Conservation (phyloP, 1,140 invertebrate species). For the Drosophila pruinosa region DNA sequence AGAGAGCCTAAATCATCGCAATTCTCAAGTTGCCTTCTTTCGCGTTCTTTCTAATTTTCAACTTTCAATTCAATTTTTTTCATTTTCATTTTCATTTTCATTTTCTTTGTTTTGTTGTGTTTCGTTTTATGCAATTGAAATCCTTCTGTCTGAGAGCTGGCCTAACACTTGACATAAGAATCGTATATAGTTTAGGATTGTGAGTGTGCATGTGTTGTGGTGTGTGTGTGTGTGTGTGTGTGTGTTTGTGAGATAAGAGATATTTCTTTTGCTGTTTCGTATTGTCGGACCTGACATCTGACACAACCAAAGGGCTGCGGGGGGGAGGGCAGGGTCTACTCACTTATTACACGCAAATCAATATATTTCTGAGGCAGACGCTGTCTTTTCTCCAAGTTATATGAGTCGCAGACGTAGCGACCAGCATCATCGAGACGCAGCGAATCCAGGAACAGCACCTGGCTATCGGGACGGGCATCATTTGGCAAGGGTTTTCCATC, state of each 20-base stretch:
- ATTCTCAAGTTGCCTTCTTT: not conserved
- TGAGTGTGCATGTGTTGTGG: slow-evolving; percentile 8
- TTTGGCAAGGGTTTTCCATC: slow-evolving; percentile 81
- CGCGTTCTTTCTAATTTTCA: too few relatives aligned
- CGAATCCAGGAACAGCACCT: slow-evolving; percentile 80
- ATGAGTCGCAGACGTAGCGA: slow-evolving; percentile 87
- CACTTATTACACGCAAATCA: slow-evolving; percentile 88
- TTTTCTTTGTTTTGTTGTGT: slow-evolving; percentile 6
- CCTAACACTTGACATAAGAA: slow-evolving; percentile 22
- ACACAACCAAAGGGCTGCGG: slow-evolving; percentile 18
- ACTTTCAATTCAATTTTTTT: too few relatives aligned
- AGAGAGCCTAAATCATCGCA: slow-evolving; percentile 40
- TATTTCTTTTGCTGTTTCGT: slow-evolving; percentile 29
- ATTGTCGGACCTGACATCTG: slow-evolving; percentile 24
- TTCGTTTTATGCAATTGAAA: slow-evolving; percentile 12
- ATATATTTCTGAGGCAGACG: slow-evolving; percentile 86
- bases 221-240: slow-evolving; percentile 13
- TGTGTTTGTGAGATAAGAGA: slow-evolving; percentile 32
- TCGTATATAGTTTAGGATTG: slow-evolving; percentile 23
- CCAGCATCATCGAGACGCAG: slow-evolving; percentile 87
- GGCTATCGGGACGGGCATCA: slow-evolving; percentile 36
- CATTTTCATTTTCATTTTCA: slow-evolving; percentile 6
- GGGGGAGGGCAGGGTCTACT: slow-evolving; percentile 82
- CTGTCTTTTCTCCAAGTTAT: slow-evolving; percentile 81
- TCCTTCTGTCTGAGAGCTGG: slow-evolving; percentile 6